Evolutionary conservation across 2,888 invertebrate species (phyloP).

Genomic region (Spodoptera exigua): DNA sequence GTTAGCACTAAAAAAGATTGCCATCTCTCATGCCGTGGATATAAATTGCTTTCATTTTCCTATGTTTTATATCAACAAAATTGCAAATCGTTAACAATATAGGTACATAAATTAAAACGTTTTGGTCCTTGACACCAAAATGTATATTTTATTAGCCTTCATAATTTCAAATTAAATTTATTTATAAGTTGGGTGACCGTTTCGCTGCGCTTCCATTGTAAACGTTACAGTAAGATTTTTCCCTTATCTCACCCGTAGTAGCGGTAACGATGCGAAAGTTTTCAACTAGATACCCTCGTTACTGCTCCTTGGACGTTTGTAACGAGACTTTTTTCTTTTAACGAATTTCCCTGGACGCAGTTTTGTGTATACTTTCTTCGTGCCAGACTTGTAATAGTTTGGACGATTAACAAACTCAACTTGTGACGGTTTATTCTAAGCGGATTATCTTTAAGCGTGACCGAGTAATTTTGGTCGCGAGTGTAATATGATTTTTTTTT

Average conservation of each 20-base stretch:
- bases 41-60: too few relatives aligned
- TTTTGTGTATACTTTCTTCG: slow-evolving; percentile 60
- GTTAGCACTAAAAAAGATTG: too few relatives aligned
- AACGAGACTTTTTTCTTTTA: slow-evolving; percentile 73
- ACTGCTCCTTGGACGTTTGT: slow-evolving; percentile 72
- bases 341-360: slow-evolving; percentile 70
- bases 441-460: slow-evolving; percentile 56
- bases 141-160: neutral
- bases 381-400: slow-evolving; percentile 57
- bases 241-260: slow-evolving; percentile 72
- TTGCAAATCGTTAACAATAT: too few relatives aligned
- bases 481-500: slow-evolving; percentile 55
- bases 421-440: slow-evolving; percentile 50
- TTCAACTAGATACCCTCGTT: slow-evolving; percentile 72
- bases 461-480: slow-evolving; percentile 49
- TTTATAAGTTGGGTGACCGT: slow-evolving; percentile 7
- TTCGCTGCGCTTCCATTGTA: slow-evolving; percentile 60
- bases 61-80: too few relatives aligned
- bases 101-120: too few relatives aligned
- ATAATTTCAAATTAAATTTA: slow-evolving; percentile 2
- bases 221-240: slow-evolving; percentile 72
- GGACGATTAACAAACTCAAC: slow-evolving; percentile 56
- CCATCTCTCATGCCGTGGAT: too few relatives aligned
- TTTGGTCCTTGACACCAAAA: too few relatives aligned
- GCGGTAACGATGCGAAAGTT: slow-evolving; percentile 82